phyloP scores from a whole-genome alignment of 2,113 vertebrate species.

The Odocoileus virginianus region DNA sequence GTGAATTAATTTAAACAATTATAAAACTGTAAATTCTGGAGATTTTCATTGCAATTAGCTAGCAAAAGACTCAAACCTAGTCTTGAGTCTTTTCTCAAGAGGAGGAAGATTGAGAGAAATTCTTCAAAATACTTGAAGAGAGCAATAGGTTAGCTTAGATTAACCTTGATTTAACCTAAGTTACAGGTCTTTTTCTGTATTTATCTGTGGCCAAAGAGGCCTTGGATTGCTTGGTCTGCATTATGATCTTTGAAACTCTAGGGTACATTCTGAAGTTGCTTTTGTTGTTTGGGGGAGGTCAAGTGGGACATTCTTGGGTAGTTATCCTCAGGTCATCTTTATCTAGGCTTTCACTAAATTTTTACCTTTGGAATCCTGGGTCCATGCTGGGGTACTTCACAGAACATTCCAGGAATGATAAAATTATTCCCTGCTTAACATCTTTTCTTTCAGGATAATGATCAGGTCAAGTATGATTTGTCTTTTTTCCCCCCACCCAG shows the following conservation, averaged over 20 bases:
- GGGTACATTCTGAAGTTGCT: background rate
- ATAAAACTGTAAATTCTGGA: background rate
- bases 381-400: background rate
- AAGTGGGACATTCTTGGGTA: background rate
- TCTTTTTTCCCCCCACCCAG: constrained; percentile 49
- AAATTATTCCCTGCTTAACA: constrained; percentile 31
- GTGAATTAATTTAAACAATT: constrained; percentile 4
- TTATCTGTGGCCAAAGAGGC: background rate
- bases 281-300: background rate
- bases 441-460: constrained; percentile 60
- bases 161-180: background rate
- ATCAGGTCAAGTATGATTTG: constrained; percentile 63
- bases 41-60: background rate
- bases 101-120: background rate
- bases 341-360: background rate
- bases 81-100: background rate
- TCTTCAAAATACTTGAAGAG: background rate
- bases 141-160: background rate
- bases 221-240: background rate
- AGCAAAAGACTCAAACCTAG: constrained; percentile 9
- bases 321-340: background rate
- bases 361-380: background rate
- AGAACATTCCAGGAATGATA: constrained; percentile 27
- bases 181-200: background rate
- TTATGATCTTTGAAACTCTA: constrained; percentile 18